Percentiles rank a stretch among this genome's conserved stretches.
phyloP scores from a whole-genome alignment of 2,113 vertebrate genomes.

The Microtus montanus region DNA sequence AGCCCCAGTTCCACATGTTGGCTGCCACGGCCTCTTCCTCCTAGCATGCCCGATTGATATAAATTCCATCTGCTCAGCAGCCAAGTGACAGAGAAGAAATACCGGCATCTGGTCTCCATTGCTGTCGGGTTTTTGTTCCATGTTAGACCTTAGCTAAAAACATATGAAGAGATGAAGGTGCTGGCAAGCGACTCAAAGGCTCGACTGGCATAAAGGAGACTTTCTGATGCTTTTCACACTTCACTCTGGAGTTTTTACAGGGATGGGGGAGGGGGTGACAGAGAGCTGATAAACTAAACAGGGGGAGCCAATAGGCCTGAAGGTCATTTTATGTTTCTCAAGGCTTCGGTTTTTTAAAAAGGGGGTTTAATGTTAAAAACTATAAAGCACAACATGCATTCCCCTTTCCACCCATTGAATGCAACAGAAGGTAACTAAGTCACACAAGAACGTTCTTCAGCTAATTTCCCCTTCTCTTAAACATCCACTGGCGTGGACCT shows the following conservation, averaged over 20 bases:
- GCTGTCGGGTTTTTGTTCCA: slow-evolving; percentile 92
- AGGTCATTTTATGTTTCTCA: slow-evolving; percentile 84
- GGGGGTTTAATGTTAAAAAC: slow-evolving; percentile 80
- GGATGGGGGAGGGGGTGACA: slow-evolving; percentile 81
- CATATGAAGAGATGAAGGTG: slow-evolving; percentile 91
- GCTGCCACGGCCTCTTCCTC: slow-evolving; percentile 92
- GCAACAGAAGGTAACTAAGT: slow-evolving; percentile 84
- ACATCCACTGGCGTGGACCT: slow-evolving; percentile 86
- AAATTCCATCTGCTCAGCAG: slow-evolving; percentile 98
- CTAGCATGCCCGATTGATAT: slow-evolving; percentile 94
- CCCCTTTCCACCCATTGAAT: slow-evolving; percentile 70
- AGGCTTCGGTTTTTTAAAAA: slow-evolving; percentile 67
- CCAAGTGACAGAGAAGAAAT: slow-evolving; percentile 96
- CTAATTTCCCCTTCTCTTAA: slow-evolving; percentile 79
- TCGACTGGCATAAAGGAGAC: slow-evolving; percentile 88
- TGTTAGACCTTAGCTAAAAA: slow-evolving; percentile 94
- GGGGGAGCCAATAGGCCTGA: slow-evolving; percentile 84
- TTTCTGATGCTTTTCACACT: slow-evolving; percentile 92
- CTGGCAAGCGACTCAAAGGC: slow-evolving; percentile 89
- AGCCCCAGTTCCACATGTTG: slow-evolving; percentile 97
- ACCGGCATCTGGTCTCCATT: slow-evolving; percentile 97
- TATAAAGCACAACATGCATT: slow-evolving; percentile 77
- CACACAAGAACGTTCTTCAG: slow-evolving; percentile 83
- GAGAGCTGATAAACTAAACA: slow-evolving; percentile 86
- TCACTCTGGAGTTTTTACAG: slow-evolving; percentile 86